Evolutionary conservation across 2,113 vertebrate species (phyloP).

Genomic region (Festucalex cinctus): DNA sequence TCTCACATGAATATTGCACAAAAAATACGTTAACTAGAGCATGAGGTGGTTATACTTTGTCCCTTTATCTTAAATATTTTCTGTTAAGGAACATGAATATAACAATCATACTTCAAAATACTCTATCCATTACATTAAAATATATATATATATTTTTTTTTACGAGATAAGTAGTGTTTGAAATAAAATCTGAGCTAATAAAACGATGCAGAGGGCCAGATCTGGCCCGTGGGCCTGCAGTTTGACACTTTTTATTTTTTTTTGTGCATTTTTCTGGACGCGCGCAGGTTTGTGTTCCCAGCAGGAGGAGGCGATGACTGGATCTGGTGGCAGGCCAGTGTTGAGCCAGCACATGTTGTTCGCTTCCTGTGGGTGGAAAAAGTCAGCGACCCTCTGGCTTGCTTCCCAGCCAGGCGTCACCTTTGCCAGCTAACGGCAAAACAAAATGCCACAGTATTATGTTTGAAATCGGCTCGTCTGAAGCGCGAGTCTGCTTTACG

Average conservation of each 20-base stretch:
- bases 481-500: background rate
- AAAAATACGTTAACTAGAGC: background rate
- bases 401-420: conserved; percentile 64
- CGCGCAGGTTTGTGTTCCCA: conserved; percentile 46
- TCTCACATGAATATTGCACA: background rate
- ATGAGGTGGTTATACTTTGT: too few relatives aligned
- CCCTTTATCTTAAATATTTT: too few relatives aligned
- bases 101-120: too few relatives aligned
- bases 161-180: background rate
- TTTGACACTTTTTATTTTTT: background rate
- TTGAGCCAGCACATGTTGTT: conserved; percentile 58
- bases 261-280: background rate
- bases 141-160: background rate
- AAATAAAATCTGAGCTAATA: background rate
- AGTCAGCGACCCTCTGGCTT: conserved; percentile 54
- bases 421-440: conserved; percentile 50
- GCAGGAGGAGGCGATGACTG: conserved; percentile 70
- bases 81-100: too few relatives aligned
- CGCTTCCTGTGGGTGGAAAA: conserved; percentile 70
- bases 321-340: conserved; percentile 70
- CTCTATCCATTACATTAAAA: too few relatives aligned
- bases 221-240: background rate
- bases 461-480: background rate
- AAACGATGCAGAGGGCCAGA: background rate
- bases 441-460: background rate